Evolutionary conservation across 2,113 vertebrate species (phyloP), one percentile per base, ranked within the genome.

Genomic region (Pseudorhombus dupliciocellatus): DNA sequence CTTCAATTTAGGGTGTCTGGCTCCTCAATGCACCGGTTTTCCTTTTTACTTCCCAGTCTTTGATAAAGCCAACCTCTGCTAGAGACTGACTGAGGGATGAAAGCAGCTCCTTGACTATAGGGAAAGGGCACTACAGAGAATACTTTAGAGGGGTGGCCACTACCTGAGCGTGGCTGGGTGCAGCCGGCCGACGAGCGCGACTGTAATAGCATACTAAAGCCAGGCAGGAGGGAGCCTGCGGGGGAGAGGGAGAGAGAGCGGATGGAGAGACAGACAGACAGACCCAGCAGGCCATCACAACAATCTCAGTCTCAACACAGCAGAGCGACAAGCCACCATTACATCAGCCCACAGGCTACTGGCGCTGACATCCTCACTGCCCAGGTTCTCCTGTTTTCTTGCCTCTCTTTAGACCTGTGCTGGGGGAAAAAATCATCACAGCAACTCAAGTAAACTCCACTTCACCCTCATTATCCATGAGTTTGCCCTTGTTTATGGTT

Each of bases 201-300:
- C 65, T 84, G 64, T 67, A 81, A 82, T 72, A 61, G 73, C 70
- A 77, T 59, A 44, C 67, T 65, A 68, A 82, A 75, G 66, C 59
- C 72, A 68, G 72, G 54, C 59, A 64, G 46, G 63, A 75, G 75
- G 62, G 59, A 67, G 24, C 81, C 77, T 72, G 67, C 61, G 54
- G 80, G 75, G 66, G 55, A 73, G 65, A 61, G 18, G 24, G 50
- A 58, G 59, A 67, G 65, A 66, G 58, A 42, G 59, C 57, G 31
- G 57, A 62, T 53, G 54, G 60, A 66, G 54, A 76, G 59, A 81
- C 37, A 66, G 76, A 81, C 40, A 64, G 73, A 69, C 82, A 71
- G 69, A 76, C 77, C 37, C 86, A 88, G 86, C 75, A 78, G 81
- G 83, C 79, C 48, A 70, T 86, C 80, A 73, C 77, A 85, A 73